A percentile compares a stretch with the other conserved stretches of the same genome.
These are phyloP conservation scores for Dichetophora obliterata DNA, from an alignment of 2,888 invertebrate species.

Conservation along the genomic window DNA sequence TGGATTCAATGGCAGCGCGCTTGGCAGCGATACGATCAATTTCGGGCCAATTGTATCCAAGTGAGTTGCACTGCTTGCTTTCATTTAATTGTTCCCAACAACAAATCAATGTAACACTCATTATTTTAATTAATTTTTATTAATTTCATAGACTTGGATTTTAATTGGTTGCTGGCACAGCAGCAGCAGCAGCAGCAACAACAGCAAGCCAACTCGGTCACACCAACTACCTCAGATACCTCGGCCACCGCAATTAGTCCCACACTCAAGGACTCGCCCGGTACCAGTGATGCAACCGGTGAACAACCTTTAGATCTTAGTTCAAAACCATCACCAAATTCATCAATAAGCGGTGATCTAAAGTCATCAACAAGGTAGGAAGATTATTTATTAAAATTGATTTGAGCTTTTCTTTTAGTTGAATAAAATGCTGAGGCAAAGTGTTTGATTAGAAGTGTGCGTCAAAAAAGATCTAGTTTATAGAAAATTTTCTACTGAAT, in stretches of 20 bases:
- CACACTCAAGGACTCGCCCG: conserved; percentile 70
- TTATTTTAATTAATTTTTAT: not conserved
- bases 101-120: not conserved
- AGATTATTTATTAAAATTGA: too few species aligned
- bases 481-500: too few species aligned
- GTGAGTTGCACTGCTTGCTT: conserved; percentile 50
- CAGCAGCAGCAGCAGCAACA: conserved; percentile 51
- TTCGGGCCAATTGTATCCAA: conserved; percentile 59
- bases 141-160: conserved; percentile 40
- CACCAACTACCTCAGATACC: conserved; percentile 70
- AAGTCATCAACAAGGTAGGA: conserved; percentile 74
- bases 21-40: conserved; percentile 76
- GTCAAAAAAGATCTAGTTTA: too few species aligned
- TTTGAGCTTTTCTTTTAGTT: too few species aligned
- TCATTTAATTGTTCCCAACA: not conserved
- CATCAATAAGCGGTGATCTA: conserved; percentile 70
- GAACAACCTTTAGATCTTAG: conserved; percentile 90
- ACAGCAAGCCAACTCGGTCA: conserved; percentile 64
- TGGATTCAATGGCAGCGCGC: conserved; percentile 79
- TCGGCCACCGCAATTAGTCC: conserved; percentile 67
- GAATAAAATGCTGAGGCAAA: too few species aligned
- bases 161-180: conserved; percentile 55
- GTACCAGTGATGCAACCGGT: conserved; percentile 71
- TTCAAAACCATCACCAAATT: conserved; percentile 78
- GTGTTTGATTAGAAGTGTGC: too few species aligned